Percentiles rank a stretch among this genome's conserved stretches.
phyloP scores from a whole-genome alignment of 2,797 vertebrate genomes.

The Sylvia borin region DNA sequence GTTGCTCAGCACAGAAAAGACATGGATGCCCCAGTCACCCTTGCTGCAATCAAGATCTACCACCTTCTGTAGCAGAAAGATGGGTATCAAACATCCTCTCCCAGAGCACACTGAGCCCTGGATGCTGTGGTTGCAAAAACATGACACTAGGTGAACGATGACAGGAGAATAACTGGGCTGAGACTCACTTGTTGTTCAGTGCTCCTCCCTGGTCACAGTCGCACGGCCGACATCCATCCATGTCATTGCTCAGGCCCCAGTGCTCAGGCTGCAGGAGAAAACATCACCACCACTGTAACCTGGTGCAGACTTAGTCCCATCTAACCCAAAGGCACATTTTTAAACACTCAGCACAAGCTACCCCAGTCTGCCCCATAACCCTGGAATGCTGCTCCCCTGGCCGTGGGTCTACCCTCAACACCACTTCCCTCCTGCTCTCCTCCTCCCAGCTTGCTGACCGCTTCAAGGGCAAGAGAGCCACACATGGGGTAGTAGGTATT shows the following conservation, averaged over 20 bases:
- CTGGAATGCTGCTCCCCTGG: not conserved
- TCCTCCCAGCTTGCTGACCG: not conserved
- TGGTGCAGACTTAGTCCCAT: rapidly evolving
- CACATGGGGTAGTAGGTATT: rapidly evolving
- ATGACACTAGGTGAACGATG: not conserved
- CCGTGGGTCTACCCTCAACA: not conserved
- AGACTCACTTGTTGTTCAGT: conserved; percentile 88
- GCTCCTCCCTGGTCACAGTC: conserved; percentile 94
- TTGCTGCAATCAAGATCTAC: not conserved
- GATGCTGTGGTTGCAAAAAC: not conserved
- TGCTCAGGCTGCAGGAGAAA: conserved; percentile 85
- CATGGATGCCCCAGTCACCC: not conserved
- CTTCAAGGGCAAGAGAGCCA: not conserved
- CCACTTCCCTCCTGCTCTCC: not conserved
- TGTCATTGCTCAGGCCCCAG: conserved; percentile 96
- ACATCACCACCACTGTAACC: not conserved
- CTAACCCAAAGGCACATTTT: not conserved
- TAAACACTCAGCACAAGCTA: not conserved
- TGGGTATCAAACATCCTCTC: not conserved
- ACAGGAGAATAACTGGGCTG: not conserved
- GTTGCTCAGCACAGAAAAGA: not conserved
- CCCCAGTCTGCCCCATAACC: not conserved
- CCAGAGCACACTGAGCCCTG: not conserved
- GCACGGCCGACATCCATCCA: conserved; percentile 94
- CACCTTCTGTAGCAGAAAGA: not conserved